Base-by-base conservation (phyloP, 2,888 invertebrate species). In the Lycia hirtaria region DNA sequence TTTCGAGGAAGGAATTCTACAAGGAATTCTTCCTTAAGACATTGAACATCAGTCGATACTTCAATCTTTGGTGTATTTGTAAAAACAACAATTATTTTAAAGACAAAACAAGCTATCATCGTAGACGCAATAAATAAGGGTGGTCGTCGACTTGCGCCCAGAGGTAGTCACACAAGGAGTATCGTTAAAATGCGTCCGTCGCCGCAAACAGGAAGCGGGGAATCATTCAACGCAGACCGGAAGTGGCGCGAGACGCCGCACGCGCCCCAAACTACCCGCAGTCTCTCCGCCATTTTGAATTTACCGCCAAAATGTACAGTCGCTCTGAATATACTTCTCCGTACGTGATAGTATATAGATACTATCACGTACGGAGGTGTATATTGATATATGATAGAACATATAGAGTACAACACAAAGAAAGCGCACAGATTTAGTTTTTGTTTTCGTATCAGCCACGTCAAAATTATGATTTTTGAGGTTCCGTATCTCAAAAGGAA, bases 221-320 rank as follows among this genome's bases (percentile, higher is more conserved):
- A 86, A 89, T 88, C 88, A 87, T 89, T 85, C 85, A 75, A 73
- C 70, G 69, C 65, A 74, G 75, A 70, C 83, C 85, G 87, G 87
- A 85, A 76, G 72, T 69, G 72, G 60, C 68, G 75, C 74, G 80
- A 80, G 87, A 84, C 85, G 83, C 75, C 78, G 77, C 72, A 68
- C 68, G 73, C 69, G 73, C 79, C 74, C 22, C 70, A 76, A 78
- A 82, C 82, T 78, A 78, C 81, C 81, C 74, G 69, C 73, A 77
- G 78, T 58, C 45, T 52, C 47, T 49, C 56, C 51, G 51, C 52
- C 48, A 44, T 57, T 57, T 52, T 47, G 41, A 48, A 52, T 35
- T 41, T 67, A 75, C 79, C 69, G 43, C 50, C 26, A 7, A 28
- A 26, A 14, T 41, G 26, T 28, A 17, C 9, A 2, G 17, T n/a